Percentiles rank a stretch among this genome's conserved stretches.
Evolutionary conservation across 2,113 vertebrate species (phyloP).

Genomic region (Heloderma charlesbogerti): DNA sequence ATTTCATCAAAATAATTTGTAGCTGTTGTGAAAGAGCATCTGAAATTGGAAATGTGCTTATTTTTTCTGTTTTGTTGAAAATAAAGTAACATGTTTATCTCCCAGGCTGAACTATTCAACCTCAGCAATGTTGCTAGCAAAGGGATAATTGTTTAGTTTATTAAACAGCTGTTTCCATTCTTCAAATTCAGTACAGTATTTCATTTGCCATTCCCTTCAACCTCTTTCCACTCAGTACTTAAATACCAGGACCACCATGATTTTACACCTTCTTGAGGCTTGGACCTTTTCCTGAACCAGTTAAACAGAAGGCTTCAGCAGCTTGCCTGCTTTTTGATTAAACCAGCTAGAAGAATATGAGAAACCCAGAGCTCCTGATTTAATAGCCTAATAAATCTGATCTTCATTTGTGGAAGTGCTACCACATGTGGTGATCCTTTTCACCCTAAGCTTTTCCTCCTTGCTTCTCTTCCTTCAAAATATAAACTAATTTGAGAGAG

Average conservation of each 20-base stretch:
- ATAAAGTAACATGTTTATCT: slow-evolving; percentile 25
- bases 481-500: neutral
- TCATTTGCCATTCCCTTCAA: slow-evolving; percentile 54
- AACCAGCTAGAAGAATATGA: slow-evolving; percentile 43
- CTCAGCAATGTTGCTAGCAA: slow-evolving; percentile 19
- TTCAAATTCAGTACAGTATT: slow-evolving; percentile 44
- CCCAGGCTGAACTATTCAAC: slow-evolving; percentile 28
- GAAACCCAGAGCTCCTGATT: neutral
- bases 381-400: neutral
- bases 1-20: slow-evolving; percentile 2
- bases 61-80: neutral
- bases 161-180: slow-evolving; percentile 22
- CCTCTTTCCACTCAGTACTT: slow-evolving; percentile 5
- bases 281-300: slow-evolving; percentile 33
- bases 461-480: neutral
- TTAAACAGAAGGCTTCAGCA: slow-evolving; percentile 45
- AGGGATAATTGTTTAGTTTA: slow-evolving; percentile 49
- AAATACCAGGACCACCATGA: slow-evolving; percentile 60
- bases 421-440: neutral
- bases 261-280: slow-evolving; percentile 45
- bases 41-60: neutral
- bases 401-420: neutral
- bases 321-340: slow-evolving; percentile 55
- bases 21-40: neutral
- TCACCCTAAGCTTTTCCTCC: neutral